A percentile compares a stretch with the other conserved stretches of the same genome.
Evolutionary conservation across 2,113 vertebrate species (phyloP).

Genomic region (Chionodraco myersi): DNA sequence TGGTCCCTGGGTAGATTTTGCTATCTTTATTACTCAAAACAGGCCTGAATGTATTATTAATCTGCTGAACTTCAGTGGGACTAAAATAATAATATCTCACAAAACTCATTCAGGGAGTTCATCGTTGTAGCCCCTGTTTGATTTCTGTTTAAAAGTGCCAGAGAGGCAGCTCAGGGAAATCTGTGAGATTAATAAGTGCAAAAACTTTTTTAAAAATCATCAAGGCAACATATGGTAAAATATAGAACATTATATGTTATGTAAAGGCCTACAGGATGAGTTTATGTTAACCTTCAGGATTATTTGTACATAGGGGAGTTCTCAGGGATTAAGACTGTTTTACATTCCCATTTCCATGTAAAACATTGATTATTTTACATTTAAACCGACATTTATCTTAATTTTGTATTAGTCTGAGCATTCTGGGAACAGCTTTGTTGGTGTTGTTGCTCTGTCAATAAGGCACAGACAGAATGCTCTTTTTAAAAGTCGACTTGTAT

Average conservation of each 20-base stretch:
- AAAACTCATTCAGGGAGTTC: slow-evolving; percentile 28
- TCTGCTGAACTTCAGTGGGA: slow-evolving; percentile 22
- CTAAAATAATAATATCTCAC: slow-evolving; percentile 9
- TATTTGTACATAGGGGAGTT: slow-evolving; percentile 15
- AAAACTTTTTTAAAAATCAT: no score
- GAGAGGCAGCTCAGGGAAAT: no score
- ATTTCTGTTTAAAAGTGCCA: no score
- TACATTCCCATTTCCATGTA: slow-evolving; percentile 34
- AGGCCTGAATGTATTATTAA: slow-evolving; percentile 24
- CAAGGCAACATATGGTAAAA: no score
- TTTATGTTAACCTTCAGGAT: slow-evolving; percentile 39
- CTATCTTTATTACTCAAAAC: slow-evolving; percentile 23
- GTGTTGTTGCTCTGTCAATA: slow-evolving; percentile 21
- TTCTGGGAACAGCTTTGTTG: not conserved
- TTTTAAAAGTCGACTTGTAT: no score
- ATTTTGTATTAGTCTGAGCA: slow-evolving; percentile 19
- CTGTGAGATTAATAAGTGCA: no score
- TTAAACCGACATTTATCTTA: slow-evolving; percentile 18
- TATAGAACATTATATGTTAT: no score
- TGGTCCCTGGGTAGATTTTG: slow-evolving; percentile 18
- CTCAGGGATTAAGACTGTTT: slow-evolving; percentile 28
- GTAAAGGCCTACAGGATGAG: no score
- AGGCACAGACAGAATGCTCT: not conserved
- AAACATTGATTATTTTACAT: not conserved
- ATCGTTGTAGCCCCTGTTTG: not conserved